Percentiles rank a stretch among this genome's conserved stretches.
Conservation (phyloP, 2,113 vertebrate species). For the Suricata suricatta region DNA sequence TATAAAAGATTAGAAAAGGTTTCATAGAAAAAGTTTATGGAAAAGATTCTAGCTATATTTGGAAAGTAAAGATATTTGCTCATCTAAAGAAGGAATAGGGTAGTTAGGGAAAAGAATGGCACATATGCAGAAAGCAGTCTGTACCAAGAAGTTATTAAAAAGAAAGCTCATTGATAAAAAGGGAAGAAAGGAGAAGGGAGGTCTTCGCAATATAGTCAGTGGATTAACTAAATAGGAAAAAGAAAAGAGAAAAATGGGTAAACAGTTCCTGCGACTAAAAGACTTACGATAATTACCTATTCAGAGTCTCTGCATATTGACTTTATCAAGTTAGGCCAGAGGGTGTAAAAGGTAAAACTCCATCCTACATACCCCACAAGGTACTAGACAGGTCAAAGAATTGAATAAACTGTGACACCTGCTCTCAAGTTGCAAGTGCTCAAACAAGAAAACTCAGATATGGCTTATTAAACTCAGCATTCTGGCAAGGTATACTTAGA, state of each 20-base stretch:
- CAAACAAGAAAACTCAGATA: conserved; percentile 43
- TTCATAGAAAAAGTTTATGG: conserved; percentile 37
- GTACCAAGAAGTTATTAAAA: conserved; percentile 43
- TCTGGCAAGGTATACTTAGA: conserved; percentile 11
- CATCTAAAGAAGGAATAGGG: conserved; percentile 15
- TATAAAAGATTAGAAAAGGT: conserved; percentile 32
- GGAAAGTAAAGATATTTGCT: conserved; percentile 3
- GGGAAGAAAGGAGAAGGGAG: not conserved
- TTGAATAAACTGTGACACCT: conserved; percentile 28
- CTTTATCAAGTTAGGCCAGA: not conserved
- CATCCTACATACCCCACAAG: not conserved
- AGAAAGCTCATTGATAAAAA: conserved; percentile 14
- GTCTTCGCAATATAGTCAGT: not conserved
- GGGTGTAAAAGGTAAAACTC: not conserved
- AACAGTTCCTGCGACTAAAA: conserved; percentile 23
- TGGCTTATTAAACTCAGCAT: conserved; percentile 32
- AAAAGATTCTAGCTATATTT: conserved; percentile 46
- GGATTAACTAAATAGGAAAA: not conserved
- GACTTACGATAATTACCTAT: not conserved
- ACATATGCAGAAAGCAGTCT: conserved; percentile 36
- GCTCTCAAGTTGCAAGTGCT: not conserved
- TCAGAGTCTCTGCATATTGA: not conserved
- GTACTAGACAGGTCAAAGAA: not conserved
- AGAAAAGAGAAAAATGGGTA: conserved; percentile 23
- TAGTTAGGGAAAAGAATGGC: conserved; percentile 12